phyloP scores from a whole-genome alignment of 2,113 vertebrate species.

The Bothrops jararaca region DNA sequence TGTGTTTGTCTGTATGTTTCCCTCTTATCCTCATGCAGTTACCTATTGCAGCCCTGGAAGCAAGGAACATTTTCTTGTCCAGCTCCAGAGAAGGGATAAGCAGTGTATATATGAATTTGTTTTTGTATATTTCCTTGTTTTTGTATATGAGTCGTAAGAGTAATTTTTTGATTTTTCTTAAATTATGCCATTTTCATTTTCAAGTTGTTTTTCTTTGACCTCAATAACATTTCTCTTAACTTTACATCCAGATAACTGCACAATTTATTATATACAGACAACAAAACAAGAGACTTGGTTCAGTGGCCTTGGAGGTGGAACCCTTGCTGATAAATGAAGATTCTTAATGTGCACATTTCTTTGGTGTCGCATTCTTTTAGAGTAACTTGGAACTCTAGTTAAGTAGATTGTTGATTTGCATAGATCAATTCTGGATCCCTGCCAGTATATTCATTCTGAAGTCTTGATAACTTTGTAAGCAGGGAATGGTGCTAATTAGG shows the following conservation, averaged over 20 bases:
- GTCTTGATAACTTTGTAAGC: background rate
- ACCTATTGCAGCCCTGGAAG: background rate
- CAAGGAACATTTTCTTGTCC: background rate
- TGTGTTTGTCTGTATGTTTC: background rate
- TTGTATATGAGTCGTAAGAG: background rate
- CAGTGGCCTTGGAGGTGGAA: constrained; percentile 53
- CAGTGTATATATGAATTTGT: background rate
- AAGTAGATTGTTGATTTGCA: background rate
- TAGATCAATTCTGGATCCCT: background rate
- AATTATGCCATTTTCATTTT: background rate
- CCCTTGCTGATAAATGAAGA: constrained; percentile 62
- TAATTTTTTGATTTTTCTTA: background rate
- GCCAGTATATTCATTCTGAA: background rate
- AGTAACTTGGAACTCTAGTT: background rate
- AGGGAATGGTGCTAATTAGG: background rate
- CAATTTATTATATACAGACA: constrained; percentile 65
- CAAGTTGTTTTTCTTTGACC: constrained; percentile 1
- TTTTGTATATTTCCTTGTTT: background rate
- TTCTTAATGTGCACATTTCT: accelerated
- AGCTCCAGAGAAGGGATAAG: background rate
- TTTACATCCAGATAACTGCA: constrained; percentile 58
- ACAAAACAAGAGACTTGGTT: constrained; percentile 13
- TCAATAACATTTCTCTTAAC: constrained; percentile 41
- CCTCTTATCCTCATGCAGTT: background rate
- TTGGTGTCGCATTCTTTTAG: background rate